Evolutionary conservation across 2,113 vertebrate genomes (phyloP).

Genomic region (Engystomops pustulosus): DNA sequence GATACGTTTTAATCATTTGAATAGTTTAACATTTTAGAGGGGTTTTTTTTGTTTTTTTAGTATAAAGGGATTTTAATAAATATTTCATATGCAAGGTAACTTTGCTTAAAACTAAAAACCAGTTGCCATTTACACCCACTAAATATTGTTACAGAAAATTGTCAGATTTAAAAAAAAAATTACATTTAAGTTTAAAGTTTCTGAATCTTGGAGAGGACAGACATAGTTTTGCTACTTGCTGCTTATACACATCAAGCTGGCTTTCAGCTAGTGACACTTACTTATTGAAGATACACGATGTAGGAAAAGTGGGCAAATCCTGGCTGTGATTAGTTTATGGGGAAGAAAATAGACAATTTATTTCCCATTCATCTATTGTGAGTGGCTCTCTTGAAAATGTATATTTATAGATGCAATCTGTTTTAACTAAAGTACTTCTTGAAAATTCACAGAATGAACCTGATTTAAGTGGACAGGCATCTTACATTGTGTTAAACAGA

Average conservation of each 20-base stretch:
- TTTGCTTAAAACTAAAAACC: too few relatives aligned
- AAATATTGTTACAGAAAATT: too few relatives aligned
- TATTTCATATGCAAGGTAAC: too few relatives aligned
- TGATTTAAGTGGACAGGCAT: conserved; percentile 63
- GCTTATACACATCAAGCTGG: background rate
- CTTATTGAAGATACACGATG: background rate
- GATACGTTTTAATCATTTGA: too few relatives aligned
- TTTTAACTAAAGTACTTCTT: conserved; percentile 50
- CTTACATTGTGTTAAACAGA: conserved; percentile 62
- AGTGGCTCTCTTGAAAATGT: conserved; percentile 1
- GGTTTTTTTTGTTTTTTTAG: too few relatives aligned
- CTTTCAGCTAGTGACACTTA: background rate
- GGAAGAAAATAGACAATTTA: conserved; percentile 8
- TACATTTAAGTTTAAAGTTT: background rate
- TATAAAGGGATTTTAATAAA: too few relatives aligned
- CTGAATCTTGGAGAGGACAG: background rate
- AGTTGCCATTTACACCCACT: too few relatives aligned
- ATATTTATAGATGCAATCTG: conserved; percentile 54
- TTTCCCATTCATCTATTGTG: conserved; percentile 54
- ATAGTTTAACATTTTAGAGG: too few relatives aligned
- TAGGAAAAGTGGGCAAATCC: background rate
- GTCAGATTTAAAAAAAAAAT: too few relatives aligned
- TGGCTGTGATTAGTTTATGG: conserved; percentile 2
- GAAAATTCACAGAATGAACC: background rate
- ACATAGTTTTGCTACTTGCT: background rate